Evolutionary conservation across 2,113 vertebrate species (phyloP).

Genomic region (Ibidorhyncha struthersii): DNA sequence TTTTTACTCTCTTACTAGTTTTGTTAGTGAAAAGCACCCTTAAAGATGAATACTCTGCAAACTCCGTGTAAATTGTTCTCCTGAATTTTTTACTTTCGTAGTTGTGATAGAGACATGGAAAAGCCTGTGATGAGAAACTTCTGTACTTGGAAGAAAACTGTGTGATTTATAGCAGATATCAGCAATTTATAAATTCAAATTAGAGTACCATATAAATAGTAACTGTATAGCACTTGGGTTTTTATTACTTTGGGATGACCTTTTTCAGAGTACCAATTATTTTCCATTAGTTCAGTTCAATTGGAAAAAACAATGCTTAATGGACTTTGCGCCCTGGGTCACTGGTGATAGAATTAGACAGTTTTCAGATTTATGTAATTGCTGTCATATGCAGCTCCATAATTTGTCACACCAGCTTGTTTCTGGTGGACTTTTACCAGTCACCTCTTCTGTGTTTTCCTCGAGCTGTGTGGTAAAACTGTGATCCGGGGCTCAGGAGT

Average conservation of each 20-base stretch:
- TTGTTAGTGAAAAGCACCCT: not conserved
- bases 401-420: not conserved
- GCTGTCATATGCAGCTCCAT: not conserved
- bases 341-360: not conserved
- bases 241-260: constrained; percentile 12
- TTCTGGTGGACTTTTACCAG: not conserved
- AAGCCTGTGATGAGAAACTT: not conserved
- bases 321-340: constrained; percentile 15
- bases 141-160: not conserved
- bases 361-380: not conserved
- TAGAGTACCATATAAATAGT: not conserved
- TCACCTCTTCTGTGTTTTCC: not conserved
- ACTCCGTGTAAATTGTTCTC: not conserved
- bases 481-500: not conserved
- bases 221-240: not conserved
- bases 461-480: not conserved
- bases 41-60: not conserved
- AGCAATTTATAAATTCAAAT: constrained; percentile 17
- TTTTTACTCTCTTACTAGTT: not conserved
- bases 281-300: constrained; percentile 44
- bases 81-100: not conserved
- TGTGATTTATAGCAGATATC: constrained; percentile 22
- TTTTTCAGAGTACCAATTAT: constrained; percentile 27
- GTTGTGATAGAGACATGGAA: not conserved
- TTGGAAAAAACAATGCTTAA: constrained; percentile 1